Percentiles rank a stretch among this genome's conserved stretches.
These are phyloP conservation scores for Cyprinodon variegatus DNA, from an alignment of 2,113 vertebrate species.

Conservation along the genomic window DNA sequence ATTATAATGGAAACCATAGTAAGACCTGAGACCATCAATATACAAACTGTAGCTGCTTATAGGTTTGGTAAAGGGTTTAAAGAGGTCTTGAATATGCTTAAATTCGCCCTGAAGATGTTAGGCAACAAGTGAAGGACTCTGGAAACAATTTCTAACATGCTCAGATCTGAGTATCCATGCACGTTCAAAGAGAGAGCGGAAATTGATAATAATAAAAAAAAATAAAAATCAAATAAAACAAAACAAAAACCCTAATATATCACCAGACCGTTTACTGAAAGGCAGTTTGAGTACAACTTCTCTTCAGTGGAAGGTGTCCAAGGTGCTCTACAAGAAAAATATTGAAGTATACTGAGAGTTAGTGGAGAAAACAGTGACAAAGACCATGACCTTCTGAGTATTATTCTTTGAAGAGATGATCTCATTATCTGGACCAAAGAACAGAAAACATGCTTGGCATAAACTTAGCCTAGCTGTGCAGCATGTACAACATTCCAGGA, in stretches of 20 bases:
- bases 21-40: neutral
- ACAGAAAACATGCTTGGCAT: neutral
- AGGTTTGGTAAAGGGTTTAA: neutral
- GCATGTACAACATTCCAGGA: too few relatives aligned
- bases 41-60: neutral
- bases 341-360: neutral
- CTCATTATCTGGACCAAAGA: neutral
- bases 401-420: neutral
- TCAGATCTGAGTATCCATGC: neutral
- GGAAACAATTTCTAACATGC: neutral
- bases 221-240: neutral
- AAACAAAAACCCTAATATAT: neutral
- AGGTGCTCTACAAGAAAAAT: neutral
- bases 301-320: neutral
- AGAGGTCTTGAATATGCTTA: neutral
- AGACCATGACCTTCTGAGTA: neutral
- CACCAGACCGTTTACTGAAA: neutral
- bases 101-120: neutral
- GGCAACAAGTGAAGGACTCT: neutral
- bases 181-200: neutral
- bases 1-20: neutral
- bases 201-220: too few relatives aligned
- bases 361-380: neutral
- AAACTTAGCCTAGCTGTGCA: too few relatives aligned
- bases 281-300: neutral